Conservation (phyloP, 2,797 vertebrate species). For the Phalanger gymnotis region DNA sequence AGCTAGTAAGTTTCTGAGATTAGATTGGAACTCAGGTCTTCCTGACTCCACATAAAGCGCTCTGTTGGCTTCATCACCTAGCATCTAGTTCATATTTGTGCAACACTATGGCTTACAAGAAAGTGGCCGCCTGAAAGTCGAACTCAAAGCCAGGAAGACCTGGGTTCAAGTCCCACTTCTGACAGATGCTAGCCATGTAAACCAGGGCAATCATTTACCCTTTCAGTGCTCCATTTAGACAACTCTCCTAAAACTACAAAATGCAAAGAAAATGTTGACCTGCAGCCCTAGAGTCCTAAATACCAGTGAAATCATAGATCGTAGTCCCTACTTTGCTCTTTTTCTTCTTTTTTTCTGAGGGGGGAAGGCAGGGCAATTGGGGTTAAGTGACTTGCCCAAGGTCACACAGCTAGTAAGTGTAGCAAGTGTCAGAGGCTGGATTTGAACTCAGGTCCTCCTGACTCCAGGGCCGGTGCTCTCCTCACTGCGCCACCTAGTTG, state of each 20-base stretch:
- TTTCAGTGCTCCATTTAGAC: not conserved
- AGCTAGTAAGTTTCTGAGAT: fast-evolving
- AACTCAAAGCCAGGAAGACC: not conserved
- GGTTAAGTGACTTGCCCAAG: too few species aligned
- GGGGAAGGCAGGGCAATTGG: too few species aligned
- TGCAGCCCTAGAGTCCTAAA: not conserved
- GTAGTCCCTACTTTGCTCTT: not conserved
- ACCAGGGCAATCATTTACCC: not conserved
- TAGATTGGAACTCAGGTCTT: not conserved
- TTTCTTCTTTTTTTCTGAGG: too few species aligned
- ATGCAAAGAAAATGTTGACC: not conserved
- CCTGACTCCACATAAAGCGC: conserved; percentile 1
- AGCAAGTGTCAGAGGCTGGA: too few species aligned
- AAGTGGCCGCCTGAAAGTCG: fast-evolving
- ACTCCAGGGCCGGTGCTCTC: too few species aligned
- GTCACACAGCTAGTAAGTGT: too few species aligned
- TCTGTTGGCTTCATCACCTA: not conserved
- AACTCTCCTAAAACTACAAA: not conserved
- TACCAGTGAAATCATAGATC: not conserved
- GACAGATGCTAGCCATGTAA: not conserved
- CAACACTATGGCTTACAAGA: not conserved
- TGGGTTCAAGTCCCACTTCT: not conserved
- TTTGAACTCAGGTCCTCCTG: too few species aligned
- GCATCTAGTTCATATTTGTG: not conserved
- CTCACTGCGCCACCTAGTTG: too few species aligned